A percentile compares a stretch with the other conserved stretches of the same genome.
Evolutionary conservation across 1,140 invertebrate species (phyloP).

Genomic region (Eriosoma lanigerum): DNA sequence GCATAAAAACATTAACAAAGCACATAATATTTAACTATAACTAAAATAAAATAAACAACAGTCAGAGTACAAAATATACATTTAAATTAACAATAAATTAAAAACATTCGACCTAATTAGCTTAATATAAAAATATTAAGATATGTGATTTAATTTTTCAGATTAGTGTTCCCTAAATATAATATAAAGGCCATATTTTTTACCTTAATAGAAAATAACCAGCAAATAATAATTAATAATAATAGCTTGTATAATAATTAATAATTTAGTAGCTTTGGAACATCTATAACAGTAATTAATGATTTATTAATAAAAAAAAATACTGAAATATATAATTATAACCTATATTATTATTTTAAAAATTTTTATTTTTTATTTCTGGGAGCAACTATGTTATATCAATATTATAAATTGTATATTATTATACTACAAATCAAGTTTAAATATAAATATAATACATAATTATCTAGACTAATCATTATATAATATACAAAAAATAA

Average conservation of each 20-base stretch:
- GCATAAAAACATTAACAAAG: not conserved
- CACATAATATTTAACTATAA: not conserved
- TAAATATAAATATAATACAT: not conserved
- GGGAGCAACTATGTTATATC: not conserved
- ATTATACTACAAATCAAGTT: not conserved
- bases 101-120: not conserved
- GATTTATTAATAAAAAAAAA: not conserved
- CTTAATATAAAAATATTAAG: not conserved
- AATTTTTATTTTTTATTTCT: not conserved
- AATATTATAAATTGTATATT: no score
- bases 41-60: constrained; percentile 4
- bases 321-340: not conserved
- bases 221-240: no score
- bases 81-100: not conserved
- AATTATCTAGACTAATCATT: not conserved
- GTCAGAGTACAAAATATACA: not conserved
- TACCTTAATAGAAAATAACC: not conserved
- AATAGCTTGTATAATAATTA: not conserved
- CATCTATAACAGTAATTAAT: not conserved
- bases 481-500: not conserved
- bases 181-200: not conserved
- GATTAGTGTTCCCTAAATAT: not conserved
- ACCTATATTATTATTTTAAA: not conserved
- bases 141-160: not conserved
- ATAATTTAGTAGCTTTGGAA: not conserved